These are phyloP conservation scores for Hylomyscus alleni DNA, from an alignment of 2,797 vertebrate genomes.

Conservation along the genomic window DNA sequence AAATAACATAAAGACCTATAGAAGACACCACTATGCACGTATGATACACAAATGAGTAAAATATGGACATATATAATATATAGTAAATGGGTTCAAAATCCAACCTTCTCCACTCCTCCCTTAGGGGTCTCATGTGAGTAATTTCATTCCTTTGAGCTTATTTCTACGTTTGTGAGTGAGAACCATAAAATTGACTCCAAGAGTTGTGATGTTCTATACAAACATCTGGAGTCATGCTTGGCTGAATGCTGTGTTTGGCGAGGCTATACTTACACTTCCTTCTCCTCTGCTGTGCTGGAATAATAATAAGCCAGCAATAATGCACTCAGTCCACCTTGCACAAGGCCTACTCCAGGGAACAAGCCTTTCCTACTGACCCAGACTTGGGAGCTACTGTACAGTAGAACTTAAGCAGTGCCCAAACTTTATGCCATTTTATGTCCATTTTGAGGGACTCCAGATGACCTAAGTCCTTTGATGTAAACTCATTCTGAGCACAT, in stretches of 20 bases:
- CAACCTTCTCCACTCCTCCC: constrained; percentile 14
- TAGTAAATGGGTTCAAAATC: constrained; percentile 6
- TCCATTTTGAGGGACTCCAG: background rate
- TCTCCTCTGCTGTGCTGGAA: background rate
- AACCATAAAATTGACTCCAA: background rate
- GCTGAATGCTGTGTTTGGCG: background rate
- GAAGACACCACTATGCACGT: background rate
- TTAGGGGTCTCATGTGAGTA: background rate
- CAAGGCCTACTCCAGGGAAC: constrained; percentile 15
- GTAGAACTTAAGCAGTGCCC: background rate
- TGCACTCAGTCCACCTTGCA: background rate
- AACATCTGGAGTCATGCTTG: constrained; percentile 18
- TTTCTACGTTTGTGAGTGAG: constrained; percentile 40
- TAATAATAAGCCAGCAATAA: background rate
- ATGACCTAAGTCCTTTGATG: background rate
- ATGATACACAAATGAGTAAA: background rate
- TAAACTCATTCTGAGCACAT: background rate
- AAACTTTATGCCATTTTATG: background rate
- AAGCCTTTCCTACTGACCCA: background rate
- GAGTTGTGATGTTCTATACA: constrained; percentile 13
- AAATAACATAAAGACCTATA: background rate
- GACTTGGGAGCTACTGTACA: background rate
- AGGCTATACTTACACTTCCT: background rate
- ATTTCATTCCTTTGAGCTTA: constrained; percentile 12
- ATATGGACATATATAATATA: background rate